These are phyloP conservation scores for Dastarcus helophoroides DNA, from an alignment of 2,888 invertebrate species.

Conservation along the genomic window DNA sequence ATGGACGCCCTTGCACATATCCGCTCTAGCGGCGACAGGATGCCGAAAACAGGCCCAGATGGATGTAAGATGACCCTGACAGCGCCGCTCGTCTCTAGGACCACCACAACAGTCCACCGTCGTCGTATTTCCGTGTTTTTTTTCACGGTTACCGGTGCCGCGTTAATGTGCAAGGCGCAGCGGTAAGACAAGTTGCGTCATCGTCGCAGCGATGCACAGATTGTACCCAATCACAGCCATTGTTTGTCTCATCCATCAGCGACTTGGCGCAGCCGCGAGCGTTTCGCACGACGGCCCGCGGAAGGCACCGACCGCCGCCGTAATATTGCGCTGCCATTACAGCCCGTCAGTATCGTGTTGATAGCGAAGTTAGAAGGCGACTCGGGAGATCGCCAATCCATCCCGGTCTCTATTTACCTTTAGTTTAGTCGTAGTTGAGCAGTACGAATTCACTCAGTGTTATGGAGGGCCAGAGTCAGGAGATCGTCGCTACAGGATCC, in stretches of 20 bases:
- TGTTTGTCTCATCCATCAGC: slow-evolving; percentile 33
- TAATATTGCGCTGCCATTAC: slow-evolving; percentile 25
- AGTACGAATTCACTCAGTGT: slow-evolving; percentile 20
- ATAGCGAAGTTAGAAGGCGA: slow-evolving; percentile 52
- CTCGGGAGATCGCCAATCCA: slow-evolving; percentile 49
- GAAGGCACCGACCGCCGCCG: slow-evolving; percentile 34
- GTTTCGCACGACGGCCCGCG: slow-evolving; percentile 25
- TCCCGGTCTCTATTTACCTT: slow-evolving; percentile 40
- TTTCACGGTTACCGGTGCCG: slow-evolving; percentile 13
- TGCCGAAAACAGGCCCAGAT: too few species aligned
- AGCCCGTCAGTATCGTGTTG: slow-evolving; percentile 49
- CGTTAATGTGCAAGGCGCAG: slow-evolving; percentile 22
- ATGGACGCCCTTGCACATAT: too few species aligned
- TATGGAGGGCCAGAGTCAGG: slow-evolving; percentile 71
- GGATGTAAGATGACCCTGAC: too few species aligned
- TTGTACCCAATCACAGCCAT: slow-evolving; percentile 39
- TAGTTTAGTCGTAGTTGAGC: slow-evolving; percentile 49
- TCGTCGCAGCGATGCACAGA: slow-evolving; percentile 36
- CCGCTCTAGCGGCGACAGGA: too few species aligned
- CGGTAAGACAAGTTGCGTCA: slow-evolving; percentile 23
- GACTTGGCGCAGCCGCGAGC: slow-evolving; percentile 26
- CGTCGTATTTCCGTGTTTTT: slow-evolving; percentile 20
- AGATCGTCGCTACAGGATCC: slow-evolving; percentile 63
- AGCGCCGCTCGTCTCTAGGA: too few species aligned
- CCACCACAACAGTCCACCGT: slow-evolving; percentile 1